A percentile compares a stretch with the other conserved stretches of the same genome.
phyloP scores from a whole-genome alignment of 2,797 vertebrate species.

The Jordanella pulchra region DNA sequence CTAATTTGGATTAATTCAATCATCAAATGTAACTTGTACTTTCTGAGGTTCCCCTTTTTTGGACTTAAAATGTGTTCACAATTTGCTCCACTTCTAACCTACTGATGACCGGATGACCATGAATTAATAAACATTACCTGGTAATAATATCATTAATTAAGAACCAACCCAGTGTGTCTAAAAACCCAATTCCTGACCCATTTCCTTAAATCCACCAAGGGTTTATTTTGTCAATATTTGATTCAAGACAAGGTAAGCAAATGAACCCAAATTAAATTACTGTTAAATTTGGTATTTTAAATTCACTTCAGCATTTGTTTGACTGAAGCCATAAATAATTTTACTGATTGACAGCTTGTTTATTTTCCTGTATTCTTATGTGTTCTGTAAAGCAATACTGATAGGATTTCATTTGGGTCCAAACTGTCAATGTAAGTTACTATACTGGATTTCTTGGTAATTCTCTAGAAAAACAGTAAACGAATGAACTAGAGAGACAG shows the following conservation, averaged over 20 bases:
- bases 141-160: background rate
- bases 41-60: background rate
- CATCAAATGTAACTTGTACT: background rate
- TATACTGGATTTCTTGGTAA: constrained; percentile 1
- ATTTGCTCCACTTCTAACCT: background rate
- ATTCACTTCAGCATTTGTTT: background rate
- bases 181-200: background rate
- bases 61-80: background rate
- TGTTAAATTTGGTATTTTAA: background rate
- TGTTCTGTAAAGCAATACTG: constrained; percentile 2
- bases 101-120: background rate
- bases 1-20: background rate
- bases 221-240: background rate
- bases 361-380: background rate
- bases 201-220: background rate
- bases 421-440: background rate
- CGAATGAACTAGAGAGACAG: constrained; percentile 12
- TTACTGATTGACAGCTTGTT: background rate
- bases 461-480: constrained; percentile 19
- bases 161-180: background rate
- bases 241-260: background rate
- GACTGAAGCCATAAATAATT: background rate
- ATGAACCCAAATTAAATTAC: background rate
- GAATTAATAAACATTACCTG: background rate
- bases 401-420: background rate